Percentiles rank a stretch among this genome's conserved stretches.
phyloP scores from a whole-genome alignment of 2,797 vertebrate species.

The Gadopsis marmoratus region DNA sequence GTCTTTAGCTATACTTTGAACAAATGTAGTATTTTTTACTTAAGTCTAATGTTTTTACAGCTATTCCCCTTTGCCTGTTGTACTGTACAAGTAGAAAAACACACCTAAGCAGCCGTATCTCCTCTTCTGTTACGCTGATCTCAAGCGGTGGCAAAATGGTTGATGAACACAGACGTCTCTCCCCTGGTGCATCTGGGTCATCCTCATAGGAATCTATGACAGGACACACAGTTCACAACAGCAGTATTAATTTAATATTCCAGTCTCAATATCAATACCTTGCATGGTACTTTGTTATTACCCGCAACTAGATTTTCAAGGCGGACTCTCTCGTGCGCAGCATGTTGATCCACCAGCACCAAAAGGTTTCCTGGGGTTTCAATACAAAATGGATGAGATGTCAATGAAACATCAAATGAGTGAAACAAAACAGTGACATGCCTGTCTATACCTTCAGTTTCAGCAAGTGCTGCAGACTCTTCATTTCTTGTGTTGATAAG shows the following conservation, averaged over 20 bases:
- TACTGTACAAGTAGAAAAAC: slow-evolving; percentile 3
- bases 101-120: slow-evolving; percentile 92
- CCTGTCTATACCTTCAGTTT: slow-evolving; percentile 67
- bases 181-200: slow-evolving; percentile 82
- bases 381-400: slow-evolving; percentile 14
- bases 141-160: slow-evolving; percentile 90
- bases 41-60: not conserved
- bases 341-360: slow-evolving; percentile 97
- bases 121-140: slow-evolving; percentile 91
- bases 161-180: slow-evolving; percentile 91
- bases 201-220: slow-evolving; percentile 92
- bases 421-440: not conserved
- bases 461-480: slow-evolving; percentile 50
- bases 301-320: slow-evolving; percentile 93
- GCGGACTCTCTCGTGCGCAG: slow-evolving; percentile 95
- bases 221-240: slow-evolving; percentile 18
- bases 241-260: not conserved
- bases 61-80: not conserved
- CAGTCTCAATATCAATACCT: not conserved
- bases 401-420: not conserved
- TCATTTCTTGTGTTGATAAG: slow-evolving; percentile 89
- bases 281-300: slow-evolving; percentile 62
- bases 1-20: not conserved
- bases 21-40: not conserved
- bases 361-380: slow-evolving; percentile 89